phyloP scores from a whole-genome alignment of 2,888 invertebrate species.

The Electrophaes corylata region DNA sequence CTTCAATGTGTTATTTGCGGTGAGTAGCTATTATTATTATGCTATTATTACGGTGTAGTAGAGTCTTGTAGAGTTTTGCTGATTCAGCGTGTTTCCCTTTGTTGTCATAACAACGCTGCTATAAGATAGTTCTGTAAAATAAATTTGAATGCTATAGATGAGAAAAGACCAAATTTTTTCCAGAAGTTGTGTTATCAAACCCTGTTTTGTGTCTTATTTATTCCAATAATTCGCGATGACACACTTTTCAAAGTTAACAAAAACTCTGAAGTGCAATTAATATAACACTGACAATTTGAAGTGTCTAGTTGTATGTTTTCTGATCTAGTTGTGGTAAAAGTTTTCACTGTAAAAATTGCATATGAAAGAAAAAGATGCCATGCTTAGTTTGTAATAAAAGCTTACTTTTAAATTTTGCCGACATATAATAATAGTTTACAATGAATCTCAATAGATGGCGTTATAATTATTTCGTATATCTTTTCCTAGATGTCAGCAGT shows the following conservation, averaged over 20 bases:
- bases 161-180: neutral
- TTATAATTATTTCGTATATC: slow-evolving; percentile 42
- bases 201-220: neutral
- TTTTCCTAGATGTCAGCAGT: slow-evolving; percentile 85
- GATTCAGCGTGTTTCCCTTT: slow-evolving; percentile 48
- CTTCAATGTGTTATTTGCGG: slow-evolving; percentile 78
- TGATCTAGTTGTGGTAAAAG: neutral
- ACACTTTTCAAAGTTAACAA: slow-evolving; percentile 28
- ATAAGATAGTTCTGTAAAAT: slow-evolving; percentile 29
- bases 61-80: slow-evolving; percentile 32
- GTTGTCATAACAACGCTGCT: slow-evolving; percentile 74
- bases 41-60: slow-evolving; percentile 44
- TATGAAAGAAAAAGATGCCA: slow-evolving; percentile 22
- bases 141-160: neutral
- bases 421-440: slow-evolving; percentile 34
- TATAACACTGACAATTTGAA: slow-evolving; percentile 3
- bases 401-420: slow-evolving; percentile 49
- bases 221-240: slow-evolving; percentile 16
- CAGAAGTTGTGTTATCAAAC: neutral
- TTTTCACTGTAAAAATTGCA: neutral
- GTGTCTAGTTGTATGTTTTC: neutral
- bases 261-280: slow-evolving; percentile 20
- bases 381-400: neutral
- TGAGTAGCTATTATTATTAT: slow-evolving; percentile 51
- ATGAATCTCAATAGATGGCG: slow-evolving; percentile 18